Conservation (phyloP, 2,888 invertebrate genomes). For the Harpagoxenus sublaevis region DNA sequence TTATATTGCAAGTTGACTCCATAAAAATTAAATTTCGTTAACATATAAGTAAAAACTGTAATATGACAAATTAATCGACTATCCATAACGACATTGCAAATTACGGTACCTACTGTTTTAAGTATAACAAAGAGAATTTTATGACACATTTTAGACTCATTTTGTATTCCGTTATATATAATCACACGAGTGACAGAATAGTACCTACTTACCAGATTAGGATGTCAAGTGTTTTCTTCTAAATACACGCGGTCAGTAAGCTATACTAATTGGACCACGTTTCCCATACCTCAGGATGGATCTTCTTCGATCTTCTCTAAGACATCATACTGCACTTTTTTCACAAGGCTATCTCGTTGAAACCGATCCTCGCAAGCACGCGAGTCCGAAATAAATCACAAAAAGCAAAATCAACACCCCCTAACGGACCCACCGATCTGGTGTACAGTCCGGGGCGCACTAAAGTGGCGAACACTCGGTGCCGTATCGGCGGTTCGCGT, state of each 20-base stretch:
- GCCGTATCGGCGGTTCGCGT: slow-evolving; percentile 80
- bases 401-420: slow-evolving; percentile 5
- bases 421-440: slow-evolving; percentile 46
- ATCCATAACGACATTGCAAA: neutral
- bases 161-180: neutral
- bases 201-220: slow-evolving; percentile 41
- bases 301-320: slow-evolving; percentile 34
- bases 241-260: slow-evolving; percentile 18
- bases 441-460: slow-evolving; percentile 48
- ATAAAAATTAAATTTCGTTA: neutral
- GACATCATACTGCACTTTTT: slow-evolving; percentile 39
- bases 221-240: slow-evolving; percentile 29
- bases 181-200: neutral
- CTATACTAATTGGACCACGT: slow-evolving; percentile 39
- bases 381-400: slow-evolving; percentile 15
- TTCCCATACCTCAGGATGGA: slow-evolving; percentile 35
- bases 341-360: slow-evolving; percentile 21
- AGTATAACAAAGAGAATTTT: neutral
- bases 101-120: neutral
- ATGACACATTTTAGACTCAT: neutral
- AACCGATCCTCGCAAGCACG: slow-evolving; percentile 24
- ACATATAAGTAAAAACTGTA: neutral
- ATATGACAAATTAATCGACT: neutral
- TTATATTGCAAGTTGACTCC: neutral
- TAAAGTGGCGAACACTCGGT: slow-evolving; percentile 45